A percentile compares a stretch with the other conserved stretches of the same genome.
These are phyloP conservation scores for Raja brachyura DNA, from an alignment of 2,113 vertebrate species.

Conservation along the genomic window DNA sequence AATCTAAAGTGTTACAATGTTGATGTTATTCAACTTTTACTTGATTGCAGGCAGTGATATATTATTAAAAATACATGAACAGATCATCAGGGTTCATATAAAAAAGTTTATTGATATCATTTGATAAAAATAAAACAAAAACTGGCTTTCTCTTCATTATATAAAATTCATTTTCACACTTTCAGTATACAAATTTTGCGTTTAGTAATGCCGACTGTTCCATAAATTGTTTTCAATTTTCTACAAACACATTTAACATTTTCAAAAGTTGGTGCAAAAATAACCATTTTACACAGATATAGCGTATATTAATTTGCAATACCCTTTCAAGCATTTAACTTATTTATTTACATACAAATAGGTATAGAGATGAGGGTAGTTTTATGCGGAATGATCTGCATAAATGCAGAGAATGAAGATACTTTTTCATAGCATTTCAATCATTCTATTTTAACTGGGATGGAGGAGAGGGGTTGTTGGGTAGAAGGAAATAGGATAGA, in stretches of 20 bases:
- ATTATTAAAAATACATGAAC: neutral
- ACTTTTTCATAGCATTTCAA: too few species aligned
- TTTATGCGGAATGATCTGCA: neutral
- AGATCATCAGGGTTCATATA: neutral
- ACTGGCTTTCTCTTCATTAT: too few species aligned
- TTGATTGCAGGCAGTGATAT: neutral
- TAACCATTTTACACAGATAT: neutral
- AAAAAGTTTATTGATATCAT: neutral
- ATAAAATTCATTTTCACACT: neutral
- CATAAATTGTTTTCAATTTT: neutral
- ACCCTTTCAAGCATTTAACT: neutral
- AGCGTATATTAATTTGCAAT: neutral
- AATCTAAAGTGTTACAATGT: neutral
- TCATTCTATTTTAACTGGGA: neutral
- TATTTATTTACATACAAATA: neutral
- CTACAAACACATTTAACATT: neutral
- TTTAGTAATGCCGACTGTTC: neutral
- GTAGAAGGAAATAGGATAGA: too few species aligned
- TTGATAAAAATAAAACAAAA: conserved; percentile 6
- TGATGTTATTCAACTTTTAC: neutral
- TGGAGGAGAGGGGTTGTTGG: too few species aligned
- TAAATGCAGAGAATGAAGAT: too few species aligned
- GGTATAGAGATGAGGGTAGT: neutral
- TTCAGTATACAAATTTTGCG: neutral
- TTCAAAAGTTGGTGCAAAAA: neutral